Conservation (phyloP, 2,113 vertebrate genomes). For the Noctilio leporinus region DNA sequence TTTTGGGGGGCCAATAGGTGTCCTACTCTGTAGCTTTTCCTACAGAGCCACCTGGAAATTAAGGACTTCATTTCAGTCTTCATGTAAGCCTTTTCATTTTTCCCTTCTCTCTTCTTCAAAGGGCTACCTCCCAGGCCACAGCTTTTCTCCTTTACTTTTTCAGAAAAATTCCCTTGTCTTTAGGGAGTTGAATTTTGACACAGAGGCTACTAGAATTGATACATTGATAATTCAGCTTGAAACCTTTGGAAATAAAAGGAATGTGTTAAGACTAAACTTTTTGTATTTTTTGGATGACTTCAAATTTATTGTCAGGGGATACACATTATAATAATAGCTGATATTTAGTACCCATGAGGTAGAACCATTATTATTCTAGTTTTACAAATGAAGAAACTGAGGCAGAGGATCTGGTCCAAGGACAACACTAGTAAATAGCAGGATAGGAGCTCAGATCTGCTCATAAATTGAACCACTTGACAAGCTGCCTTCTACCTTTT, state of each 20-base stretch:
- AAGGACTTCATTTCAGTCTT: background rate
- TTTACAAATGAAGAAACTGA: background rate
- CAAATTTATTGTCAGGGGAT: background rate
- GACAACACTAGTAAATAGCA: background rate
- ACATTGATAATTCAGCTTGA: background rate
- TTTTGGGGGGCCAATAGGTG: too few species aligned
- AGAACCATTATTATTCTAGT: background rate
- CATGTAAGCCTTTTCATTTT: background rate
- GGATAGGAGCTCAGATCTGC: background rate
- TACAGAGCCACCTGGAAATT: background rate
- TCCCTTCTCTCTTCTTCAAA: background rate
- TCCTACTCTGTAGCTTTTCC: background rate
- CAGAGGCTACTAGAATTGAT: background rate
- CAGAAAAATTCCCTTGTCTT: background rate
- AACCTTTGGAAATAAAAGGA: background rate
- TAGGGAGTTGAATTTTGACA: background rate
- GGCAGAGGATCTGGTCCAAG: background rate
- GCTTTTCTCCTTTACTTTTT: background rate
- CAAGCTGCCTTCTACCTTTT: background rate
- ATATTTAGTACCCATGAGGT: background rate
- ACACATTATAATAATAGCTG: background rate
- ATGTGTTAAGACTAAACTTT: background rate
- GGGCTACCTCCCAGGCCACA: background rate
- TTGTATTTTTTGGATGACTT: background rate
- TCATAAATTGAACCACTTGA: background rate